A percentile compares a stretch with the other conserved stretches of the same genome.
Conservation (phyloP, 2,797 vertebrate genomes). For the Brachyalestes nurse region DNA sequence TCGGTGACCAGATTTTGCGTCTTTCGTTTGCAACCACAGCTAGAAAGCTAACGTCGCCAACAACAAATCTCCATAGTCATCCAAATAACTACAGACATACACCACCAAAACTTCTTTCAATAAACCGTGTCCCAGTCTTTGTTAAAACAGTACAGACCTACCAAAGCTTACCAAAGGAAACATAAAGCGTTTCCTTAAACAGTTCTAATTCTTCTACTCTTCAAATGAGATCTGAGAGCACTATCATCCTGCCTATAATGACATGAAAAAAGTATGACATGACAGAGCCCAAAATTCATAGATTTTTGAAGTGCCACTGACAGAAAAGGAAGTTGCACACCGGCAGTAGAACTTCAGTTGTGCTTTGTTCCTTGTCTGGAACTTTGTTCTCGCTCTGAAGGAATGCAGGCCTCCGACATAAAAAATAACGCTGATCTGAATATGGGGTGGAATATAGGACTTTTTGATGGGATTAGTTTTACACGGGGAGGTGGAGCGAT, state of each 20-base stretch:
- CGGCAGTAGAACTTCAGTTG: neutral
- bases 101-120: too few relatives aligned
- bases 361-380: neutral
- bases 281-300: neutral
- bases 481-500: neutral
- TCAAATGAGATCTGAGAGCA: neutral
- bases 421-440: neutral
- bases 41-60: too few relatives aligned
- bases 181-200: too few relatives aligned
- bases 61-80: too few relatives aligned
- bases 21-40: too few relatives aligned
- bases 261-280: neutral
- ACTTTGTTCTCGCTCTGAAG: neutral
- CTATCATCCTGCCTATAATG: neutral
- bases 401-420: neutral
- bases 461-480: neutral
- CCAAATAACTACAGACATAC: too few relatives aligned
- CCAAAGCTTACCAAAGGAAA: too few relatives aligned
- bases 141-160: too few relatives aligned
- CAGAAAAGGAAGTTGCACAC: neutral
- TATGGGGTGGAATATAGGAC: neutral
- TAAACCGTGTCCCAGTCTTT: too few relatives aligned
- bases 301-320: neutral
- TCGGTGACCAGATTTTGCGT: too few relatives aligned
- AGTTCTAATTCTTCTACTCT: neutral